Base-by-base conservation (phyloP, 2,113 vertebrate genomes). In the Columba janthina region DNA sequence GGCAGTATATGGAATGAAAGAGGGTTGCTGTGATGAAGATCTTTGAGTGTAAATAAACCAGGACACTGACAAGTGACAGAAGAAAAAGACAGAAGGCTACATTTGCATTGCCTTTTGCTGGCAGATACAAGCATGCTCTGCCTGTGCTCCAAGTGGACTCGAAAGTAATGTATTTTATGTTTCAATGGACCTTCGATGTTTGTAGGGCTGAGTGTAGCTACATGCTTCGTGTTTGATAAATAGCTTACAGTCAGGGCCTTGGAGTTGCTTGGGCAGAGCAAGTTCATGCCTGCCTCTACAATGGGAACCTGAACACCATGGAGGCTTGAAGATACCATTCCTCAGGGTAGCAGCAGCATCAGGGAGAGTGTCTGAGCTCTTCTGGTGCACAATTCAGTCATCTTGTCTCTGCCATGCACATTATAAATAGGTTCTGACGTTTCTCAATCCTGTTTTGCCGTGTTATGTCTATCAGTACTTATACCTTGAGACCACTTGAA, bases 301-400 rank as follows among this genome's bases (percentile, higher is more conserved):
- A 18, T 10, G 26, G 28, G 29, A n/a, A 22, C 11, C 46, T 32
- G 31, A 58, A 51, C 10, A n/a, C 20, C 1, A 0, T 0, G 7
- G 15, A 53, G 15, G 7, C 25, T 61, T 40, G 60, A 81, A 81
- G 42, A 38, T 9, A 46, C 4, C 17, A 1, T 40, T 77, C 11
- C 16, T 77, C 29, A 81, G 42, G 22, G 15, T 3, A 51, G 69
- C 0, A 73, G 46, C 36, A 92, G 25, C 50, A 44, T 25, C 40
- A 42, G 29, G 25, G 15, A 24, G 36, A 38, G 46, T 38, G 40
- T 20, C 40, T 61, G 46, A 80, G 62, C 31, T 32, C 7, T 60
- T 58, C 44, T 70, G 51, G 31, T 32, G 44, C 31, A n/a, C 62
- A 54, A 4, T 11, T n/a, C 38, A 4, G 12, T 53, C 53, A 38